Conservation (phyloP, 2,888 invertebrate species). For the Brachypterus glaber region DNA sequence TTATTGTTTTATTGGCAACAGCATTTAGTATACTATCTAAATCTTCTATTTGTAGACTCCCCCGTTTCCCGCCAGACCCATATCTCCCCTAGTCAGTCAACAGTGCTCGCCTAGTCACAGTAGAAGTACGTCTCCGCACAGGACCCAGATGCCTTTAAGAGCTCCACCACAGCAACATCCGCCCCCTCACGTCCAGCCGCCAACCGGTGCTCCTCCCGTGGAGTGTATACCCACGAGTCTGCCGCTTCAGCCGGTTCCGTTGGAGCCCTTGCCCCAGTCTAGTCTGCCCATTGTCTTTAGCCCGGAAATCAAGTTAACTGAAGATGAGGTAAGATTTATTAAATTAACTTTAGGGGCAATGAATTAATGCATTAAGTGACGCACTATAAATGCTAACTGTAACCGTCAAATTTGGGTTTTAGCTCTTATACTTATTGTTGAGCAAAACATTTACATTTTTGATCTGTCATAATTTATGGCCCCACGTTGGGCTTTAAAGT, state of each 20-base stretch:
- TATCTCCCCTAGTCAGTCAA: conserved; percentile 63
- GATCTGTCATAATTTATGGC: too few species aligned
- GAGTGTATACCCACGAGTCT: conserved; percentile 1
- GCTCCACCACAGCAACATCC: not conserved
- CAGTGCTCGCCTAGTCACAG: conserved; percentile 72
- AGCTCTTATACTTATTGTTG: too few species aligned
- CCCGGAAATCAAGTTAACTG: conserved; percentile 26
- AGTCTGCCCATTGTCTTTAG: conserved; percentile 27
- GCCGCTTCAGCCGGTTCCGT: conserved; percentile 32
- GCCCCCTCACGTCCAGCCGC: not conserved
- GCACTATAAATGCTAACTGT: too few species aligned
- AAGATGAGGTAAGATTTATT: conserved; percentile 33
- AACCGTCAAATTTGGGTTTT: too few species aligned
- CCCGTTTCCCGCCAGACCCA: conserved; percentile 49
- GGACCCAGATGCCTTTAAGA: conserved; percentile 26
- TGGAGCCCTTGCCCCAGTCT: conserved; percentile 34
- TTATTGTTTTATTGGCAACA: too few species aligned
- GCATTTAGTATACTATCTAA: too few species aligned
- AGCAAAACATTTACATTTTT: too few species aligned
- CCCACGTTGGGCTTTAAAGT: too few species aligned
- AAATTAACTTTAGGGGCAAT: too few species aligned
- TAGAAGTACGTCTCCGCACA: conserved; percentile 58
- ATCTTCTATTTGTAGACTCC: too few species aligned
- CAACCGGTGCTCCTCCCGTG: too few species aligned
- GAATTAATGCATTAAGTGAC: too few species aligned